A percentile compares a stretch with the other conserved stretches of the same genome.
Conservation (phyloP, 23 tunicate species). For the Aplidium turbinatum region DNA sequence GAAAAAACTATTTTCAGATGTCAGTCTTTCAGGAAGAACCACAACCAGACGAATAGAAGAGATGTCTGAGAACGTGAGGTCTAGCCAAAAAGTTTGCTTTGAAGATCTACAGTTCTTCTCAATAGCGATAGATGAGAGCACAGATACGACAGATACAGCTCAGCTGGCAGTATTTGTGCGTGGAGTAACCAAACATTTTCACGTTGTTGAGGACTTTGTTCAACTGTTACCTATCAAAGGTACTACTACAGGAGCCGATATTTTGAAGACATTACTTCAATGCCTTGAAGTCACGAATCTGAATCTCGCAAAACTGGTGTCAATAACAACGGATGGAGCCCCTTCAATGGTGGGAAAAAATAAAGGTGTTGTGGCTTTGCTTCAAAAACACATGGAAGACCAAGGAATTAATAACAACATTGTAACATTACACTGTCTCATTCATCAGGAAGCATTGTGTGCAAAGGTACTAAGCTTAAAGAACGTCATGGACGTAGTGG, state of each 20-base stretch:
- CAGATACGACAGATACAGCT: conserved; percentile 63
- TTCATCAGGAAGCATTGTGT: conserved; percentile 81
- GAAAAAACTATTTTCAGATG: conserved; percentile 47
- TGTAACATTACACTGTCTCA: conserved; percentile 47
- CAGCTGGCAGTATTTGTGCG: conserved; percentile 72
- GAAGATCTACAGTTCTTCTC: conserved; percentile 58
- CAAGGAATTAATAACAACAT: conserved; percentile 39
- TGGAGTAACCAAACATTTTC: conserved; percentile 57
- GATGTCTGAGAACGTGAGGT: conserved; percentile 58
- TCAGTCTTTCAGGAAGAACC: conserved; percentile 77
- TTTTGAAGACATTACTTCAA: conserved; percentile 53
- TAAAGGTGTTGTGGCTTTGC: conserved; percentile 60
- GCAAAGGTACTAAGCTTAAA: conserved; percentile 53
- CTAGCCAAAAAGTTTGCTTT: conserved; percentile 53
- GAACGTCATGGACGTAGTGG: conserved; percentile 60
- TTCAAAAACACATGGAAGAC: conserved; percentile 71
- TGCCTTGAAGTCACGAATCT: conserved; percentile 38
- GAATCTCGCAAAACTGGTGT: conserved; percentile 47
- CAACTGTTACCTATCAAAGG: conserved; percentile 51
- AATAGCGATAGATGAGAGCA: conserved; percentile 51
- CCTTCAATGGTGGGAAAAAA: conserved; percentile 52
- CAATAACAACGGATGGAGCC: conserved; percentile 63
- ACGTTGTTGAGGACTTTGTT: conserved; percentile 50
- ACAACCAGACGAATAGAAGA: conserved; percentile 79
- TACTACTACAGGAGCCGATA: conserved; percentile 68